A percentile compares a stretch with the other conserved stretches of the same genome.
These are phyloP conservation scores for Neodiprion pinetum DNA, from an alignment of 1,140 invertebrate genomes.

Conservation along the genomic window DNA sequence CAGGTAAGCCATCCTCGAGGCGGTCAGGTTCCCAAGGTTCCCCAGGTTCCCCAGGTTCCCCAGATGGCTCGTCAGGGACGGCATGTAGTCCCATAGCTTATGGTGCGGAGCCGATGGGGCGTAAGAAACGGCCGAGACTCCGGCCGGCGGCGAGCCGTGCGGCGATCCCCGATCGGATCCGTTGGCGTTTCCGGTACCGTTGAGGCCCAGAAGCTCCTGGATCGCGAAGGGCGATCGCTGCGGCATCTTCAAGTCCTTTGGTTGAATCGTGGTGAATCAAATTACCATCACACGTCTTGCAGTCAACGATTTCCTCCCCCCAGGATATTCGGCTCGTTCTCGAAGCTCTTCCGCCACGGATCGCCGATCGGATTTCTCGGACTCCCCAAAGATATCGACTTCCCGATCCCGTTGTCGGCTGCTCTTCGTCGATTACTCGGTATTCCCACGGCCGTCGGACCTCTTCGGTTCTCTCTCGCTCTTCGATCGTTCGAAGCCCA, in stretches of 20 bases:
- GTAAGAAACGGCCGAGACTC: conserved; percentile 59
- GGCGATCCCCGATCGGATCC: conserved; percentile 55
- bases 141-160: conserved; percentile 61
- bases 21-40: conserved; percentile 63
- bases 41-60: conserved; percentile 52
- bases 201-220: conserved; percentile 86
- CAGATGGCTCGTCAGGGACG: conserved; percentile 56
- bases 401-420: no score
- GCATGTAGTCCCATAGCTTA: conserved; percentile 62
- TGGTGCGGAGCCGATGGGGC: conserved; percentile 60
- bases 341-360: no score
- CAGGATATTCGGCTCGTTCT: not conserved
- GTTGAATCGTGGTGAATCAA: conserved; percentile 29
- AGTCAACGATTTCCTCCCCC: not conserved
- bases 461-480: not conserved
- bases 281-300: conserved; percentile 29
- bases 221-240: conserved; percentile 91
- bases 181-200: conserved; percentile 56
- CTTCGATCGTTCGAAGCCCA: not conserved
- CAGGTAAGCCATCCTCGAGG: conserved; percentile 83
- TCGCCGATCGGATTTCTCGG: no score
- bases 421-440: not conserved
- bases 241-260: conserved; percentile 65
- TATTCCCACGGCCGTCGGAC: not conserved
- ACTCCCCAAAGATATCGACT: no score